Evolutionary conservation across 2,888 invertebrate genomes (phyloP).

Genomic region (Poecilus cupreus): DNA sequence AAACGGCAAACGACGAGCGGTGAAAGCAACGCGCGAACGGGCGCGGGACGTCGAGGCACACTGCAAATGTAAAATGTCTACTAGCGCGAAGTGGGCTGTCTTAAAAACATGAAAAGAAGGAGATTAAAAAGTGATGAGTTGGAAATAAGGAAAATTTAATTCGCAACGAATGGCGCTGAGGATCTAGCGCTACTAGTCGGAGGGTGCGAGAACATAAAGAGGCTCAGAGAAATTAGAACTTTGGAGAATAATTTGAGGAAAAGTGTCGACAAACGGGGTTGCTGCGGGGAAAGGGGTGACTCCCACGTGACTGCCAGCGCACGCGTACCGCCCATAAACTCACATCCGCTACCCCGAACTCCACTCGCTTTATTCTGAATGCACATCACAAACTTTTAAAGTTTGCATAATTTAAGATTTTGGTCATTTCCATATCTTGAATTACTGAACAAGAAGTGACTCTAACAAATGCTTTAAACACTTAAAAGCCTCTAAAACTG

Average conservation of each 20-base stretch:
- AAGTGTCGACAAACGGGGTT: constrained; percentile 26
- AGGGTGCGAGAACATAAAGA: constrained; percentile 58
- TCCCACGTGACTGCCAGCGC: constrained; percentile 57
- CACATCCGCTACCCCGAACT: constrained; percentile 10
- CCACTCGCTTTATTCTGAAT: constrained; percentile 48
- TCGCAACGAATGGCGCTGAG: constrained; percentile 60
- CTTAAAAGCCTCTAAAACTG: constrained; percentile 43
- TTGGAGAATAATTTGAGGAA: constrained; percentile 56
- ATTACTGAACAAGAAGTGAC: constrained; percentile 68
- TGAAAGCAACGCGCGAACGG: constrained; percentile 25
- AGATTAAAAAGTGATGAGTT: constrained; percentile 63
- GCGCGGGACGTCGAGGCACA: neutral
- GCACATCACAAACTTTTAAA: constrained; percentile 65
- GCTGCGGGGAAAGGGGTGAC: constrained; percentile 15
- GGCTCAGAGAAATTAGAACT: constrained; percentile 60
- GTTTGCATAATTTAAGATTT: constrained; percentile 69
- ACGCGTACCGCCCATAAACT: constrained; percentile 48
- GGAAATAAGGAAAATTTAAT: constrained; percentile 62
- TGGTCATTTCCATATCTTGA: constrained; percentile 68
- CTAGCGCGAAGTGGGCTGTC: constrained; percentile 50
- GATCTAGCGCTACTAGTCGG: constrained; percentile 43
- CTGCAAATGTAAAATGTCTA: constrained; percentile 59
- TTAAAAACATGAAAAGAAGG: constrained; percentile 60
- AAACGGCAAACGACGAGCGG: constrained; percentile 18
- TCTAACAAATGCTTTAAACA: constrained; percentile 43